Conservation (phyloP, 2,888 invertebrate species). For the Dioctria rufipes region DNA sequence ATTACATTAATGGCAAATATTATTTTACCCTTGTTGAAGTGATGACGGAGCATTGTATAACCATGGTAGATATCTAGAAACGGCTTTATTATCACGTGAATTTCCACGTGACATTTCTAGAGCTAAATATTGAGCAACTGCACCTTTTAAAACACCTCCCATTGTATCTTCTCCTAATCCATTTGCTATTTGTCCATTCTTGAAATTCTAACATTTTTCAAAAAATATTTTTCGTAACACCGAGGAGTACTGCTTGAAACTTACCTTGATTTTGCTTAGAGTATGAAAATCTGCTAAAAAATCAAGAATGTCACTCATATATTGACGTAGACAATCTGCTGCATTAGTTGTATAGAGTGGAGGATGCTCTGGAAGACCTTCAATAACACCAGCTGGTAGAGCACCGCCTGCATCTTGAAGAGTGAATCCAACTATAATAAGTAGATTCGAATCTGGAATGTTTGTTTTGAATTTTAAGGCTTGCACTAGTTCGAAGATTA, state of each 20-base stretch:
- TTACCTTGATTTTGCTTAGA: constrained; percentile 94
- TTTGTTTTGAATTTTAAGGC: constrained; percentile 95
- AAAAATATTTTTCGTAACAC: background rate
- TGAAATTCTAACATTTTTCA: constrained; percentile 64
- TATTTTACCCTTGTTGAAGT: constrained; percentile 83
- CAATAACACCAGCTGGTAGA: constrained; percentile 82
- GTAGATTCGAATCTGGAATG: constrained; percentile 94
- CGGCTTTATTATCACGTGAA: constrained; percentile 85
- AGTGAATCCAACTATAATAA: constrained; percentile 90
- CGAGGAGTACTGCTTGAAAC: background rate
- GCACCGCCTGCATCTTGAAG: constrained; percentile 94
- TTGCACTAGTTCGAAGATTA: constrained; percentile 95
- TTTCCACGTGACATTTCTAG: constrained; percentile 94
- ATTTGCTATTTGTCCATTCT: constrained; percentile 76
- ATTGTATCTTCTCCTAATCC: constrained; percentile 95
- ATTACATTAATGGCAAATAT: no score
- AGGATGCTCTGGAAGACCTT: constrained; percentile 73
- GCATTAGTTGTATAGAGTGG: constrained; percentile 83
- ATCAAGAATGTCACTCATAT: constrained; percentile 93
- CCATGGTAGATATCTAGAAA: constrained; percentile 91
- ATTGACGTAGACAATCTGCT: constrained; percentile 93
- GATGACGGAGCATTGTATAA: constrained; percentile 85
- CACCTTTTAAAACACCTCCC: constrained; percentile 96
- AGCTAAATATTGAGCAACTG: constrained; percentile 93
- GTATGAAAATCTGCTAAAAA: constrained; percentile 97